Evolutionary conservation across 2,888 invertebrate species (phyloP).

Genomic region (Lepeophtheirus nordmannii): DNA sequence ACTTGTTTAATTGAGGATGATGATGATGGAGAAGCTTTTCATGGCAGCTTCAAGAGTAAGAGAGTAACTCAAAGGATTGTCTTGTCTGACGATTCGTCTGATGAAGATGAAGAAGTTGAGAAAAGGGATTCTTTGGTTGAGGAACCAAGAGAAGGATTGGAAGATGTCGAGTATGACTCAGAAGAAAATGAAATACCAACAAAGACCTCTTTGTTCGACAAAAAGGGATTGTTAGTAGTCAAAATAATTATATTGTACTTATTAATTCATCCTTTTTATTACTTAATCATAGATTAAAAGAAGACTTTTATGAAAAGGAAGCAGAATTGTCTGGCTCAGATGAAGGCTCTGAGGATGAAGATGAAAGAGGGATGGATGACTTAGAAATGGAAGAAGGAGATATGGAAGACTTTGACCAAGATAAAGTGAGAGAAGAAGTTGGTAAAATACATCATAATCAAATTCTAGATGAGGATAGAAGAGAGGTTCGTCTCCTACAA

Average conservation of each 20-base stretch:
- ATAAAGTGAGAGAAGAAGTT: constrained; percentile 52
- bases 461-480: constrained; percentile 69
- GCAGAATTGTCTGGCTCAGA: constrained; percentile 83
- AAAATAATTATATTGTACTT: not conserved
- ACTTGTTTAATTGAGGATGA: constrained; percentile 13
- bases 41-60: constrained; percentile 15
- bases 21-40: constrained; percentile 25
- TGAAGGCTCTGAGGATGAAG: constrained; percentile 69
- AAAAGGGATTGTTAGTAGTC: constrained; percentile 26
- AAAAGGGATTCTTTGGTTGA: constrained; percentile 26
- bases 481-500: constrained; percentile 64
- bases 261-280: not conserved
- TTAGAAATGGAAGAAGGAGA: constrained; percentile 74
- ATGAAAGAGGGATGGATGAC: constrained; percentile 58
- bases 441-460: constrained; percentile 41
- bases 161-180: constrained; percentile 55
- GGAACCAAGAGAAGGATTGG: constrained; percentile 28
- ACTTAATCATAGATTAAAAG: constrained; percentile 27
- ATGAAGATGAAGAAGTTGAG: constrained; percentile 33
- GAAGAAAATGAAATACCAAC: constrained; percentile 56
- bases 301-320: constrained; percentile 70
- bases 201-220: constrained; percentile 25
- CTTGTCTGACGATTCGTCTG: constrained; percentile 34
- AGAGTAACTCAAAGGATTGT: not conserved
- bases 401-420: constrained; percentile 61